phyloP scores from a whole-genome alignment of 2,797 vertebrate genomes.

The Atherinosoma microstoma region DNA sequence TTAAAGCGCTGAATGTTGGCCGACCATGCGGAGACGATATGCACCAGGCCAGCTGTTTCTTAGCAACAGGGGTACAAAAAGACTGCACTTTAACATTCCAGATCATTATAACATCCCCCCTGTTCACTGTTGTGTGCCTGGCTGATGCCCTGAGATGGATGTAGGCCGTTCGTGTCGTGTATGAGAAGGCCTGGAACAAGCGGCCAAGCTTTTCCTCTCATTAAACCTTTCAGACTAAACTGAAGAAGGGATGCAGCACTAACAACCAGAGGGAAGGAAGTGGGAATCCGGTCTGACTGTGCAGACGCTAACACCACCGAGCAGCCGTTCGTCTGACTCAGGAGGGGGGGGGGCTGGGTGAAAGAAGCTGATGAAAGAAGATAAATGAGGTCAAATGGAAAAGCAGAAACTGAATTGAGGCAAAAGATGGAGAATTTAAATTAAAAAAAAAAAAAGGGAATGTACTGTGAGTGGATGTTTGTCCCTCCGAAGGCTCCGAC shows the following conservation, averaged over 20 bases:
- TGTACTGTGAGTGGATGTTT: slow-evolving; percentile 63
- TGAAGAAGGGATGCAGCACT: background rate
- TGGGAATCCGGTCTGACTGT: background rate
- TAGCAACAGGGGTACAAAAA: too few relatives aligned
- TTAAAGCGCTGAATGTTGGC: too few relatives aligned
- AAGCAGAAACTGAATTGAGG: slow-evolving; percentile 9
- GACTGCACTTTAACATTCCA: background rate
- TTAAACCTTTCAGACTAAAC: too few relatives aligned
- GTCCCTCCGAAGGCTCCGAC: slow-evolving; percentile 66
- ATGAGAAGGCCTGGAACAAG: background rate
- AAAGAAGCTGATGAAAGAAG: slow-evolving; percentile 15
- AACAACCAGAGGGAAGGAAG: background rate
- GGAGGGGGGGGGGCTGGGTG: background rate
- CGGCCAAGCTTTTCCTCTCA: too few relatives aligned
- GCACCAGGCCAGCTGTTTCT: too few relatives aligned
- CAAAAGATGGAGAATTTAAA: slow-evolving; percentile 39
- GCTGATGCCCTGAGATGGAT: background rate
- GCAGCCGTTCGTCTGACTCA: background rate
- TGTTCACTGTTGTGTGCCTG: background rate
- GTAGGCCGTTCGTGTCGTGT: background rate
- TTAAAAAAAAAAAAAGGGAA: slow-evolving; percentile 67
- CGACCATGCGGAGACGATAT: too few relatives aligned
- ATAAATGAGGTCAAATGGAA: slow-evolving; percentile 34
- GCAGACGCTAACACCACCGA: background rate
- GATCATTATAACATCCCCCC: background rate